Base-by-base conservation (phyloP, 2,113 vertebrate species). In the Lipophrys pholis region DNA sequence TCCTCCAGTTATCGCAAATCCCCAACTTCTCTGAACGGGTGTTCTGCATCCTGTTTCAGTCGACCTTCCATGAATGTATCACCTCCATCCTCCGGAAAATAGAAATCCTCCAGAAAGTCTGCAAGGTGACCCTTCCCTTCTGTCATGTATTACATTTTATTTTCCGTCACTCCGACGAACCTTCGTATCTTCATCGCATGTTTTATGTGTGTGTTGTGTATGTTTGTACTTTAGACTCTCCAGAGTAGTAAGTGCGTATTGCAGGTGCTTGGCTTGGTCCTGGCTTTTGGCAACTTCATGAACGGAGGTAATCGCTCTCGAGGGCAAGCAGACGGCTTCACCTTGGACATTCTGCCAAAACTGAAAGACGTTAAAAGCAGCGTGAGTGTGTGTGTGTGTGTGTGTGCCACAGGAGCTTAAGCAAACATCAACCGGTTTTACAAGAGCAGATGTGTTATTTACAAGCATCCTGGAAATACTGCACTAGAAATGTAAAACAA, bases 341-440 rank as follows among this genome's bases (percentile, higher is more conserved):
- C 94, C 50, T 83, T 98, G 65, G 97, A 98, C 85, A 97, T 99
- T 76, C 93, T 99, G 80, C 96, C 97, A 53, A 99, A 99, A 87
- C 92, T 99, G 58, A 98, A 98, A 92, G 98, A 99, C 74, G 97
- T 99, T 56, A 98, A 98, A 90, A 98, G 96, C 93, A 97, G 95
- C 58, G 97, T 99, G 94, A 97, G 97, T 96, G 17, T 68, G 41
- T 48, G 73, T 49, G 97, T 99, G 94, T 97, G 97, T 96, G 17
- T 68, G 41, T 48, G 73, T 49, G 38, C 75, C 17, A 8, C 49
- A 11, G 12, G 6, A 42, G 36, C 10, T 30, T 80, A 76, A 72
- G 40, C 68, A 77, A 90, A 83, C 49, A 55, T 45, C 49, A 11
- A 38, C 53, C 42, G 21, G 10, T 38, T 38, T 39, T 43, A 8